phyloP scores from a whole-genome alignment of 2,888 invertebrate species.

The Capitulum mitella region DNA sequence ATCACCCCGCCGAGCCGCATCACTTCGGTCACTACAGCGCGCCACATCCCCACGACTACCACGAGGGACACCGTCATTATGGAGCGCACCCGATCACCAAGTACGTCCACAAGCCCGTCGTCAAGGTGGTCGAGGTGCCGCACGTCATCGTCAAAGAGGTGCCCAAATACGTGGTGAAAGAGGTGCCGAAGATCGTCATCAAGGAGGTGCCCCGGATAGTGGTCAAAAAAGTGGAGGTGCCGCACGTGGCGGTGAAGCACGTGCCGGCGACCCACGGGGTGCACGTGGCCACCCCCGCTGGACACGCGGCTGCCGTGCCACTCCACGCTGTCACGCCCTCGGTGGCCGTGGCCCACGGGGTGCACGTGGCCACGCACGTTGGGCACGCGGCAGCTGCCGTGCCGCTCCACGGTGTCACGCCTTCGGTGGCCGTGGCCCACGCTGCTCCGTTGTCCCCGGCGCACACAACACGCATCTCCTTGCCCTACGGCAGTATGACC shows the following conservation, averaged over 20 bases:
- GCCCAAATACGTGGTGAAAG: neutral
- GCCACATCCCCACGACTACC: too few relatives aligned
- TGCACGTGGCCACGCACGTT: neutral
- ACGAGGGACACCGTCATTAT: too few relatives aligned
- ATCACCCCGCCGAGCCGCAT: too few relatives aligned
- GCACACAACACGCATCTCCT: too few relatives aligned
- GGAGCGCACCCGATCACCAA: neutral
- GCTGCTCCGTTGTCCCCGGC: too few relatives aligned
- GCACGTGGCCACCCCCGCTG: neutral
- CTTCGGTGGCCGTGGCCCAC: neutral
- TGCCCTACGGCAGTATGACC: too few relatives aligned
- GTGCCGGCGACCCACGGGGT: neutral
- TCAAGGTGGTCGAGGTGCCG: neutral
- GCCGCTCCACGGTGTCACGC: too few relatives aligned
- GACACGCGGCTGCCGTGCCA: too few relatives aligned
- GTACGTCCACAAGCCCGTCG: constrained; percentile 6
- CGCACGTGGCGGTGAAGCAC: neutral
- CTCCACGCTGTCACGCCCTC: neutral
- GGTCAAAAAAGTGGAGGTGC: neutral
- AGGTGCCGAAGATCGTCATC: neutral
- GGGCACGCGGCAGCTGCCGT: too few relatives aligned
- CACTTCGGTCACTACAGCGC: too few relatives aligned
- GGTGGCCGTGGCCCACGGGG: neutral
- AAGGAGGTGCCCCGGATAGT: neutral
- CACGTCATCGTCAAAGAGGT: neutral